Base-by-base conservation (phyloP, 1,140 invertebrate genomes). In the Bombus polaris region DNA sequence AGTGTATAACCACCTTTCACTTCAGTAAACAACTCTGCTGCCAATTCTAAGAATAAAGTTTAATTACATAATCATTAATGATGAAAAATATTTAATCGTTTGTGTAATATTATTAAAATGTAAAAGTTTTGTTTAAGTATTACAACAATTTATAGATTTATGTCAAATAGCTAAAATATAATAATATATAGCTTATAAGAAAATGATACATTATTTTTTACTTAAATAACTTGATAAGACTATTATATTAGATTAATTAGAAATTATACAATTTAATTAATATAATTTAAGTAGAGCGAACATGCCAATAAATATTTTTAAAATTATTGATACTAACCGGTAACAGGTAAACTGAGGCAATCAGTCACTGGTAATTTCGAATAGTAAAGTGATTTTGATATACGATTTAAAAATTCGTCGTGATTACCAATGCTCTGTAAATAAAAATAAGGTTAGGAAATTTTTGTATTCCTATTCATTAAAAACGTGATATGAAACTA, bases 301-400 rank as follows among this genome's bases (percentile, higher is more conserved):
- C 62, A 5, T 37, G 12, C 13, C 42, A 25, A 75, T 35, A 32
- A 32, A 22, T 37, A 76, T 59, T 44, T 66, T 44, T 28, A 62
- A 35, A 65, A 13, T 44, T 39, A 42, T 28, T 65, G 88, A 91
- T 42, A 95, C 95, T 93, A 94, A 97, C 97, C 97, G 95, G 97
- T 98, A 78, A 98, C 96, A 74, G 97, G 97, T 62, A 98, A 95
- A 92, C 97, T 98, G 28, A 98, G 95, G 83, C 97, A 96, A 89
- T 97, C 97, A 81, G 97, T 96, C 74, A 95, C 95, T 42, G 97
- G 97, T 65, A 97, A 93, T 94, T 97, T 96, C 80, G 97, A 97
- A 96, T 98, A 98, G 93, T 98, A 98, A 10, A 98, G 95, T 1
- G 98, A 97, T 94, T 98, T 98, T 1, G 96, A 96, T 79, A 98